Percentiles rank a stretch among this genome's conserved stretches.
These are phyloP conservation scores for Sipha maydis DNA, from an alignment of 2,888 invertebrate genomes.

Conservation along the genomic window DNA sequence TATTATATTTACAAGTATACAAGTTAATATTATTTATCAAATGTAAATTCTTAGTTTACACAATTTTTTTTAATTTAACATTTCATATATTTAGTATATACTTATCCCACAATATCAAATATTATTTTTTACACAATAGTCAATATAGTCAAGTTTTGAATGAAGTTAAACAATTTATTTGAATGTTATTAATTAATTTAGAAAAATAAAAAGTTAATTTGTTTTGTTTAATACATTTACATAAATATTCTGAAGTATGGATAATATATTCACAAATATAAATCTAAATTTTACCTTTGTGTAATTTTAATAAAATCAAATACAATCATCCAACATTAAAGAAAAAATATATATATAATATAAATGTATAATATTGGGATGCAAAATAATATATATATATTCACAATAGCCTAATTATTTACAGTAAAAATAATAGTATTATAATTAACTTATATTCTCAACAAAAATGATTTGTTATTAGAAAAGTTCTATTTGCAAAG, in stretches of 20 bases:
- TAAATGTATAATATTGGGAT: conserved; percentile 17
- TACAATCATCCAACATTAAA: neutral
- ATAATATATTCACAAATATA: neutral
- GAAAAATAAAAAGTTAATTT: neutral
- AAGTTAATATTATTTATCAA: conserved; percentile 19
- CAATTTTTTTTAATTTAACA: conserved; percentile 30
- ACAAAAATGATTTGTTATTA: conserved; percentile 46
- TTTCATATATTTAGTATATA: neutral
- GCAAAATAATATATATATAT: conserved; percentile 37
- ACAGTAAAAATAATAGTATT: conserved; percentile 48
- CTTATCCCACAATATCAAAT: neutral
- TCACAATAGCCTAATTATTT: conserved; percentile 50
- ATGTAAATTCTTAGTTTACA: conserved; percentile 28
- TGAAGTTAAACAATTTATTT: neutral
- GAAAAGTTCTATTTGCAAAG: conserved; percentile 5
- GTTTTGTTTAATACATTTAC: neutral
- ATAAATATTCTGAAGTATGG: neutral
- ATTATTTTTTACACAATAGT: neutral
- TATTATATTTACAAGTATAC: conserved; percentile 59
- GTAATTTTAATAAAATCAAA: neutral
- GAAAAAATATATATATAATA: conserved; percentile 1
- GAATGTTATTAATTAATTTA: neutral
- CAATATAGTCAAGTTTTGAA: neutral
- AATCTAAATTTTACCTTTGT: neutral
- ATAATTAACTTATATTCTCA: conserved; percentile 24